Evolutionary conservation across 2,888 invertebrate genomes (phyloP), one percentile per base, ranked within the genome.

Genomic region (Esperia sulphurella): DNA sequence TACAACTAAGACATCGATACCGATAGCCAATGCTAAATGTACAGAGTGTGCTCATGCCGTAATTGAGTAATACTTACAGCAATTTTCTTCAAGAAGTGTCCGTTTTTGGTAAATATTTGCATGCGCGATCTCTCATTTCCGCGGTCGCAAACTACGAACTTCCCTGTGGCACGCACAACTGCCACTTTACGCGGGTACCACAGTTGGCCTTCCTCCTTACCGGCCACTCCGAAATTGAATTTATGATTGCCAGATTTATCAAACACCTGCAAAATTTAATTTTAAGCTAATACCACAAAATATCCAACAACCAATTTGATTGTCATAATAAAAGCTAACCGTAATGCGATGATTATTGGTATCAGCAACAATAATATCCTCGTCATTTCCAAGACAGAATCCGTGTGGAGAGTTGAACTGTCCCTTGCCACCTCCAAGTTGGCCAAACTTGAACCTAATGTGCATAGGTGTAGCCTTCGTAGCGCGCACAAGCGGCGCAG

Each of bases 141-240:
- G 57, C 98, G 95, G 85, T 98, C 98, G 79, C 98, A 98, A 3
- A 98, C 97, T n/a, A 98, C 98, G 79, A 96, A 96, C 77, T 96
- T 96, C 37, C 96, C 96, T 46, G 94, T 95, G 49, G 93, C 94
- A 48, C 95, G 92, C 91, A 97, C 96, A 1, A 97, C 95, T 8
- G 97, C 97, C 44, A 98, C 98, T 84, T 98, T 98, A 43, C 98
- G 93, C 3, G 98, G 98, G 83, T 98, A 98, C 98, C 98, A 98
- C 56, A 98, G 88, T 73, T 98, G 98, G 0, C 98, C 98, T 74
- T 98, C 98, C 65, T 98, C 98, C 71, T 96, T 96, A 57, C 98
- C 98, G 51, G 97, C 95, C 49, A 95, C 95, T 41, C 98, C 98
- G 84, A 98, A 98, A 83, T 97, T 96, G 75, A 96, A 97, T 75